phyloP scores from a whole-genome alignment of 2,113 vertebrate species.

The Parotia lawesii region DNA sequence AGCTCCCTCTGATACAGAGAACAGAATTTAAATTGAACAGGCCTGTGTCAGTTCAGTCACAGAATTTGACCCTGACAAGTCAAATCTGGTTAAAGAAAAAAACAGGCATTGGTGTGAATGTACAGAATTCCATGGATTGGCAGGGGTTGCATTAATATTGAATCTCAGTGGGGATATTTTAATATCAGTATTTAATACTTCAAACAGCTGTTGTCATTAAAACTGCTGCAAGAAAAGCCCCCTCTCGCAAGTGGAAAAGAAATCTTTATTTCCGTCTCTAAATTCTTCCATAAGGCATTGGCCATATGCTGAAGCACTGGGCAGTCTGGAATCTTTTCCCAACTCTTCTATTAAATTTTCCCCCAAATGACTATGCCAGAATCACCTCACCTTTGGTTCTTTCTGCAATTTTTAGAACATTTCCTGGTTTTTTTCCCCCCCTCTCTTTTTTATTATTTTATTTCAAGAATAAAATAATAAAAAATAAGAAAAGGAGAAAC shows the following conservation, averaged over 20 bases:
- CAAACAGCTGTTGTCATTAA: background rate
- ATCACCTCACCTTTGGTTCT: background rate
- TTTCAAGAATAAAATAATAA: too few species aligned
- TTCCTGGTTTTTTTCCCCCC: rapidly evolving
- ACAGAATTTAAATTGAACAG: background rate
- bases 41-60: background rate
- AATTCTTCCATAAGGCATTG: background rate
- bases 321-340: background rate
- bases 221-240: background rate
- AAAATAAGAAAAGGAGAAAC: background rate
- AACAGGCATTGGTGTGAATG: background rate
- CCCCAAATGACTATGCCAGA: too few species aligned
- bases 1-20: background rate
- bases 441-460: background rate
- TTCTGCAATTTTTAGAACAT: rapidly evolving
- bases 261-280: background rate
- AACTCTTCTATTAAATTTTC: background rate
- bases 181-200: background rate
- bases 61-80: background rate
- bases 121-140: background rate
- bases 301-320: background rate
- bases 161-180: rapidly evolving
- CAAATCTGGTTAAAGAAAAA: background rate
- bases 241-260: background rate
- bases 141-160: background rate